Conservation (phyloP, 2,797 vertebrate species). For the Bradypodion ventrale region DNA sequence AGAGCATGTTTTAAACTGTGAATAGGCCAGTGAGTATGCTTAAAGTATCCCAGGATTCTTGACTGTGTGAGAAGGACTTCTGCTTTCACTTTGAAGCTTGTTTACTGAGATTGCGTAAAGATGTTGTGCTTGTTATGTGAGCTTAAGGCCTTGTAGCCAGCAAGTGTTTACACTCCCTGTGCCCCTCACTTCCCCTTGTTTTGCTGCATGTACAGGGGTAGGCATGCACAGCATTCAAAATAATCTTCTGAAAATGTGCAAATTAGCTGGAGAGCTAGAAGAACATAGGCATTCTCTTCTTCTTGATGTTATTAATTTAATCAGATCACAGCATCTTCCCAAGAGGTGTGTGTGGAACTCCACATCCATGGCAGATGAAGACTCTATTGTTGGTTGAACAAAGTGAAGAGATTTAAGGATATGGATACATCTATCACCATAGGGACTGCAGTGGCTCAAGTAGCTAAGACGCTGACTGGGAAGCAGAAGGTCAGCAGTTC, state of each 20-base stretch:
- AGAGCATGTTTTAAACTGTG: neutral
- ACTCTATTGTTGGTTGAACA: neutral
- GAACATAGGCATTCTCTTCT: slow-evolving; percentile 5
- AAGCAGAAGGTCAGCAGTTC: too few relatives aligned
- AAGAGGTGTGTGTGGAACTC: neutral
- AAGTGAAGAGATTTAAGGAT: neutral
- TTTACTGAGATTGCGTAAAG: slow-evolving; percentile 9
- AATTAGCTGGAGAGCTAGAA: slow-evolving; percentile 47
- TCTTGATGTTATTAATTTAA: slow-evolving; percentile 22
- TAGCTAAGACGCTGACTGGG: too few relatives aligned
- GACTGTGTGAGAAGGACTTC: neutral
- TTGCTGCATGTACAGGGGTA: slow-evolving; percentile 33
- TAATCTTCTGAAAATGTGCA: slow-evolving; percentile 49
- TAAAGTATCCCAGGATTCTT: neutral
- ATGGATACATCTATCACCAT: neutral
- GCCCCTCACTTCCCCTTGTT: neutral
- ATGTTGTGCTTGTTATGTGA: neutral
- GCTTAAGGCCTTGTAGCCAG: slow-evolving; percentile 9
- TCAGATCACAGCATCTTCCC: slow-evolving; percentile 2
- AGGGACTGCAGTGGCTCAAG: too few relatives aligned
- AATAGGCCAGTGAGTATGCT: neutral
- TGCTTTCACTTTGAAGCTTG: neutral
- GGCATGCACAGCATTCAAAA: slow-evolving; percentile 44
- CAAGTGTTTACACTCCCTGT: slow-evolving; percentile 14
- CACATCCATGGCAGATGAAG: neutral